phyloP scores from a whole-genome alignment of 2,113 vertebrate genomes.

The Irena cyanogastra region DNA sequence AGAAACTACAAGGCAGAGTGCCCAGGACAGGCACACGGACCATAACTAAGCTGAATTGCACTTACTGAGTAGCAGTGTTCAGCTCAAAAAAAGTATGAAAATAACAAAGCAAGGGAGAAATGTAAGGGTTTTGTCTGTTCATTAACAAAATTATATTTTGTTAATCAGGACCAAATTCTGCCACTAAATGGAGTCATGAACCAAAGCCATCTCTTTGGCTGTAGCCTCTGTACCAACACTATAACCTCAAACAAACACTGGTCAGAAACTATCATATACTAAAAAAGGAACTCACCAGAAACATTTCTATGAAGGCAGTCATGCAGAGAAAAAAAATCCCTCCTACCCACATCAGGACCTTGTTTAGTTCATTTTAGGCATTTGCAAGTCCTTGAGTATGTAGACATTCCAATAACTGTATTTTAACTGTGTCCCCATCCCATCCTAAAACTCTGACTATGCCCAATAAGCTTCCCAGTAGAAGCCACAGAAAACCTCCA shows the following conservation, averaged over 20 bases:
- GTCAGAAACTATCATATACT: neutral
- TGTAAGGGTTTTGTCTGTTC: fast-evolving
- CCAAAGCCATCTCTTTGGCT: neutral
- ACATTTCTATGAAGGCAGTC: neutral
- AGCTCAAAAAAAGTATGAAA: neutral
- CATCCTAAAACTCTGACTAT: neutral
- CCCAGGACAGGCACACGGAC: neutral
- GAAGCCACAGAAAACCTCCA: neutral
- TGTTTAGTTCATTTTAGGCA: neutral
- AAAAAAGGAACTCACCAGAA: neutral
- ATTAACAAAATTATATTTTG: neutral
- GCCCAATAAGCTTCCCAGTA: neutral
- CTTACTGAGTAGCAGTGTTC: neutral
- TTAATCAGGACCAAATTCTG: neutral
- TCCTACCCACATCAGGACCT: neutral
- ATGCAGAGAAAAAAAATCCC: neutral
- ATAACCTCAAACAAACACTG: neutral
- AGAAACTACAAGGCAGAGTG: neutral
- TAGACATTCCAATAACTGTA: neutral
- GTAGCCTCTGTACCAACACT: neutral
- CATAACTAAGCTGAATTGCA: neutral
- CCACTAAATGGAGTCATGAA: neutral
- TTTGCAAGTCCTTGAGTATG: neutral
- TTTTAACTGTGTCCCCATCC: neutral
- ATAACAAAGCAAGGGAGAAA: neutral